A percentile compares a stretch with the other conserved stretches of the same genome.
Conservation (phyloP, 2,797 vertebrate species). For the Eulemur rubriventer region DNA sequence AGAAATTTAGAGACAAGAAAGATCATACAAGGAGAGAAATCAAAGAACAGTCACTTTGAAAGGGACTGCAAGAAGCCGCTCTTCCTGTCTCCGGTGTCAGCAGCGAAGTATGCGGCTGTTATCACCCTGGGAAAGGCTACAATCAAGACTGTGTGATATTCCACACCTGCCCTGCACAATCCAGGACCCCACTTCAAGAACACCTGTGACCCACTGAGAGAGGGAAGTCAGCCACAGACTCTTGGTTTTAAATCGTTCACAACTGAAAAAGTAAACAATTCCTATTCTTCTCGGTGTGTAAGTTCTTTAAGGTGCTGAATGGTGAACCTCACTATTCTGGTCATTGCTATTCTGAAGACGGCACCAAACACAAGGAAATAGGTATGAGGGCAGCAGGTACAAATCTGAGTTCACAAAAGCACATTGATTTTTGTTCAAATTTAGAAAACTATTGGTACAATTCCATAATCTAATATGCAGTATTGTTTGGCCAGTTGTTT, state of each 20-base stretch:
- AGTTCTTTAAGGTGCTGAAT: background rate
- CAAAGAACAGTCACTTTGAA: no score
- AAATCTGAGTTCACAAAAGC: background rate
- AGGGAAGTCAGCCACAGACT: background rate
- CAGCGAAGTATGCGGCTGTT: background rate
- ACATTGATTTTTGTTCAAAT: background rate
- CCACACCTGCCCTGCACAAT: background rate
- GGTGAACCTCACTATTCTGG: background rate
- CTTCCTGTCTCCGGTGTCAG: slow-evolving; percentile 8
- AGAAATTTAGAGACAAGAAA: no score
- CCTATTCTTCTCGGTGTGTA: background rate
- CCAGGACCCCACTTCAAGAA: background rate
- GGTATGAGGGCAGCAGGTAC: background rate
- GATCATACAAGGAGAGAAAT: no score
- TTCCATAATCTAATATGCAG: background rate
- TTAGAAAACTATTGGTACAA: background rate
- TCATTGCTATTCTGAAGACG: background rate
- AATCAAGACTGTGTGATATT: background rate
- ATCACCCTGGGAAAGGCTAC: background rate
- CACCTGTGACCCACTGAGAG: background rate
- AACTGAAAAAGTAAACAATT: background rate
- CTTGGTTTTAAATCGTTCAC: background rate
- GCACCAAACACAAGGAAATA: background rate
- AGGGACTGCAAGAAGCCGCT: background rate
- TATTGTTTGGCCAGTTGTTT: background rate